A percentile compares a stretch with the other conserved stretches of the same genome.
Conservation (phyloP, 2,113 vertebrate species). For the Dipodomys merriami region DNA sequence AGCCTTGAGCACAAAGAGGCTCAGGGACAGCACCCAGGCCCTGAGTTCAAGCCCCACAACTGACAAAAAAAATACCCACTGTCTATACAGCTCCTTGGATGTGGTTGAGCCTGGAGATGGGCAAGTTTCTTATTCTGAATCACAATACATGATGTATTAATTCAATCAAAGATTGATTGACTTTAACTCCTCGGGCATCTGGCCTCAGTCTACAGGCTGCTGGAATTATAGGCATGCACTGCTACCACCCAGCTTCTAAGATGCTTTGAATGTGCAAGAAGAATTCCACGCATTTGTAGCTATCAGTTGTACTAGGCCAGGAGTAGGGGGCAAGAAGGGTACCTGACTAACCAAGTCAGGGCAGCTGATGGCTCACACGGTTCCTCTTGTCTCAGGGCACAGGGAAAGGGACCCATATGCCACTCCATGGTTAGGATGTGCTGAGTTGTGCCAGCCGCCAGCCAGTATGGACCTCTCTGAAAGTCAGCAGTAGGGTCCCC, state of each 20-base stretch:
- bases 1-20: no score
- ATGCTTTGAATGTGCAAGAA: background rate
- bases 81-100: background rate
- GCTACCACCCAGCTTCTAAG: background rate
- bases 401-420: background rate
- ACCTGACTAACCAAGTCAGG: background rate
- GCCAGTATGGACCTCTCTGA: background rate
- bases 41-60: no score
- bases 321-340: no score
- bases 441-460: background rate
- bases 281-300: background rate
- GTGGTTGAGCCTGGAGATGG: background rate
- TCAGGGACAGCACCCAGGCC: no score
- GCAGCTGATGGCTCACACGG: background rate
- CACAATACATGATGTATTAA: background rate
- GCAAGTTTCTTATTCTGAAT: background rate
- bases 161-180: no score
- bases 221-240: no score
- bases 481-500: background rate
- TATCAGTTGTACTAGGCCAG: background rate
- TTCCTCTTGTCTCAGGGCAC: background rate
- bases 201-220: no score
- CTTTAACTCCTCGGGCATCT: no score
- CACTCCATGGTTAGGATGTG: accelerated
- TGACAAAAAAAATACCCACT: background rate